Conservation (phyloP, 2,888 invertebrate species). For the Crossocerus cetratus region DNA sequence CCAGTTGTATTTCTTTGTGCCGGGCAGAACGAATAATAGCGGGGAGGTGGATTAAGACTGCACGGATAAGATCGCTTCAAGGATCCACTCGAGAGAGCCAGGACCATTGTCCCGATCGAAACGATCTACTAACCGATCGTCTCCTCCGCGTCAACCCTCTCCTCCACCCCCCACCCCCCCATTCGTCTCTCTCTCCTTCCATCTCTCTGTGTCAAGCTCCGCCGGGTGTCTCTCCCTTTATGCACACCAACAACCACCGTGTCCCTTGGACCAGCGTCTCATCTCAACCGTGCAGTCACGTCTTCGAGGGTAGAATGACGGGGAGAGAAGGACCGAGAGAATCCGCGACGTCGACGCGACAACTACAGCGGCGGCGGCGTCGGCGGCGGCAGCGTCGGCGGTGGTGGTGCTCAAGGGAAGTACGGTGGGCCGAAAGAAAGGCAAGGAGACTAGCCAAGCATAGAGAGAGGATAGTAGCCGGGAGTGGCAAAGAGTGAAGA, state of each 20-base stretch:
- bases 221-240: slow-evolving; percentile 1
- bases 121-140: slow-evolving; percentile 62
- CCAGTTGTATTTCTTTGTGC: slow-evolving; percentile 59
- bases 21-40: slow-evolving; percentile 58
- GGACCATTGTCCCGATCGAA: slow-evolving; percentile 60
- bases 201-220: slow-evolving; percentile 20
- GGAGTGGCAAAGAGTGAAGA: slow-evolving; percentile 41
- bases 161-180: slow-evolving; percentile 35
- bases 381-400: slow-evolving; percentile 34
- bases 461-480: slow-evolving; percentile 48
- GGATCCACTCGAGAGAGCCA: slow-evolving; percentile 48
- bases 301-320: slow-evolving; percentile 48
- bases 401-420: too few relatives aligned
- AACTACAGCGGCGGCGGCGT: neutral
- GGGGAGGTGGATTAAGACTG: slow-evolving; percentile 58
- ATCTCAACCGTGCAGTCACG: slow-evolving; percentile 63
- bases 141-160: slow-evolving; percentile 48
- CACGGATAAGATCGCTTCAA: slow-evolving; percentile 54
- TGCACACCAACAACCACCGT: slow-evolving; percentile 42
- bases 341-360: slow-evolving; percentile 16
- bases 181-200: slow-evolving; percentile 1
- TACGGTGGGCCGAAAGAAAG: slow-evolving; percentile 32
- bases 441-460: slow-evolving; percentile 52
- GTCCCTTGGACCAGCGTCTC: slow-evolving; percentile 55
- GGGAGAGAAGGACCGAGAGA: slow-evolving; percentile 44